Evolutionary conservation across 2,888 invertebrate species (phyloP).

Genomic region (Apeira syringaria): DNA sequence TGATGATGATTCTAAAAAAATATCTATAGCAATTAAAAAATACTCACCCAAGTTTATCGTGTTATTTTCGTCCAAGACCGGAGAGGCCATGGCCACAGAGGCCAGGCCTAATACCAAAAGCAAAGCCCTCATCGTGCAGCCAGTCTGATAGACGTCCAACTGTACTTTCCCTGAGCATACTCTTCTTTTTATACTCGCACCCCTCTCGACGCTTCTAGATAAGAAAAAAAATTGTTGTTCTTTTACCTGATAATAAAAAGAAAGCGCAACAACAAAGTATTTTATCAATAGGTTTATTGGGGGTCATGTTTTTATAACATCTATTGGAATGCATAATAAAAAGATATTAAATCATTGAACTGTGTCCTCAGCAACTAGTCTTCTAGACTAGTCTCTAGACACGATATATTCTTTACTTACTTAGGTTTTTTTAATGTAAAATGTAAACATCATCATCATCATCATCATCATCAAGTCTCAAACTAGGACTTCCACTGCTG

Average conservation of each 20-base stretch:
- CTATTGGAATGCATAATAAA: neutral
- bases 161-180: slow-evolving; percentile 38
- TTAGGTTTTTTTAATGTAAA: no score
- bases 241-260: slow-evolving; percentile 20
- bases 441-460: no score
- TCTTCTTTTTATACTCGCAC: slow-evolving; percentile 56
- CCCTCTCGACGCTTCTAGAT: slow-evolving; percentile 2
- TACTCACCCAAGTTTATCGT: slow-evolving; percentile 49
- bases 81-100: slow-evolving; percentile 60
- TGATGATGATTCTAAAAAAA: no score
- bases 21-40: no score
- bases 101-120: slow-evolving; percentile 59
- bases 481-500: no score
- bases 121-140: slow-evolving; percentile 65
- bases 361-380: neutral
- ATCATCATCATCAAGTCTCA: no score
- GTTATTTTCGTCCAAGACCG: slow-evolving; percentile 51
- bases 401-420: no score
- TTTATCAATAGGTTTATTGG: slow-evolving; percentile 15
- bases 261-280: slow-evolving; percentile 11
- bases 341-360: neutral
- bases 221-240: slow-evolving; percentile 12
- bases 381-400: no score
- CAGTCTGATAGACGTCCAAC: slow-evolving; percentile 52
- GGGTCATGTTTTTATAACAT: slow-evolving; percentile 11